These are phyloP conservation scores for Heterotilapia buettikoferi DNA, from an alignment of 2,113 vertebrate genomes.

Conservation along the genomic window DNA sequence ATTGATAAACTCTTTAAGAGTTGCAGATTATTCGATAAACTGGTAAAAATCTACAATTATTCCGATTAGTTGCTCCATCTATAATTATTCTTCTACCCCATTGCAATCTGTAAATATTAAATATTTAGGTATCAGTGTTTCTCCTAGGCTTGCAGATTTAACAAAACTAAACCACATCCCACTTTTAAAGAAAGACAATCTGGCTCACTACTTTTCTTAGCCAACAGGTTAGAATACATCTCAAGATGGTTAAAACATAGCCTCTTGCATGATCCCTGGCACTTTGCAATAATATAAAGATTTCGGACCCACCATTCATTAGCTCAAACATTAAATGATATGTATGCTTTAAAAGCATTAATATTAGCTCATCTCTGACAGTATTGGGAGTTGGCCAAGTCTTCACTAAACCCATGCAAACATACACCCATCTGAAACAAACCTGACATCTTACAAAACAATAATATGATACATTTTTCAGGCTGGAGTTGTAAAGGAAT, in stretches of 20 bases:
- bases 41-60: neutral
- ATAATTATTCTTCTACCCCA: neutral
- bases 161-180: neutral
- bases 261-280: neutral
- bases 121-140: neutral
- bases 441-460: neutral
- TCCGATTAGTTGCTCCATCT: neutral
- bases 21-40: neutral
- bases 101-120: neutral
- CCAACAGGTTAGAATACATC: neutral
- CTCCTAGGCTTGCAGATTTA: neutral
- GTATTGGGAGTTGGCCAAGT: neutral
- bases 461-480: neutral
- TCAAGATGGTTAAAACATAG: neutral
- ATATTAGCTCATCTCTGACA: neutral
- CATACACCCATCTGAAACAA: neutral
- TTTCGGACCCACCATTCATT: neutral
- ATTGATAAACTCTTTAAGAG: neutral
- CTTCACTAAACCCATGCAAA: neutral
- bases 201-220: neutral
- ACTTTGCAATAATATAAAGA: neutral
- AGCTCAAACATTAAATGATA: neutral
- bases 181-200: neutral
- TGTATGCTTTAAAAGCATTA: neutral
- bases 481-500: neutral